phyloP scores from a whole-genome alignment of 2,797 vertebrate species.

The Ctenochaetus hawaiiensis region DNA sequence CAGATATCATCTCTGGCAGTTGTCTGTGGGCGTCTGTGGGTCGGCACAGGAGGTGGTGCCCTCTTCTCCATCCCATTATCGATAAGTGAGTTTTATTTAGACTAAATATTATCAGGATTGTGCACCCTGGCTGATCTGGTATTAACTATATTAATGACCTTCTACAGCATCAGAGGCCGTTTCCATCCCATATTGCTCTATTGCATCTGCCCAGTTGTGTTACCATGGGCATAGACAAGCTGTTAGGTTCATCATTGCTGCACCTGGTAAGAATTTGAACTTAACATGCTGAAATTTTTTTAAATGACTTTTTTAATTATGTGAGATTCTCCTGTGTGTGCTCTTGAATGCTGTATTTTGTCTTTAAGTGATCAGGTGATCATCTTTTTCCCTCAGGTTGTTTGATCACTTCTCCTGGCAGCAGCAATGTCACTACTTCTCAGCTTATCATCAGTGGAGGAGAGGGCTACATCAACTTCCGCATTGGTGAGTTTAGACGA shows the following conservation, averaged over 20 bases:
- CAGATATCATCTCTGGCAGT: constrained; percentile 84
- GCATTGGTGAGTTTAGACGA: constrained; percentile 84
- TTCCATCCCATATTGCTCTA: constrained; percentile 86
- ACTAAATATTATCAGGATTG: neutral
- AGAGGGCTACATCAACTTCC: constrained; percentile 91
- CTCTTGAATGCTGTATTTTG: neutral
- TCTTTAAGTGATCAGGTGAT: constrained; percentile 4
- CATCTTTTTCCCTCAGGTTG: constrained; percentile 74
- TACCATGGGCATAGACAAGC: constrained; percentile 88
- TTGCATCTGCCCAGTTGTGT: constrained; percentile 83
- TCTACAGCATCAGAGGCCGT: constrained; percentile 82
- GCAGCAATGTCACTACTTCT: constrained; percentile 68
- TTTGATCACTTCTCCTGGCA: constrained; percentile 72
- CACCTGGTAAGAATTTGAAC: constrained; percentile 75
- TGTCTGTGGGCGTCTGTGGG: constrained; percentile 85
- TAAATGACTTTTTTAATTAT: neutral
- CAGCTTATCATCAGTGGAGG: constrained; percentile 89
- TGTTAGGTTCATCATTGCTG: constrained; percentile 86
- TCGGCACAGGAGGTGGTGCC: constrained; percentile 87
- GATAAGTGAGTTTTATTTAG: constrained; percentile 78
- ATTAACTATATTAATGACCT: neutral
- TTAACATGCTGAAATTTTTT: neutral
- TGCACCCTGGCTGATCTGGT: neutral
- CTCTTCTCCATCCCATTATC: constrained; percentile 85
- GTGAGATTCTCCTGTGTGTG: neutral